A percentile compares a stretch with the other conserved stretches of the same genome.
These are phyloP conservation scores for Euclidia mi DNA, from an alignment of 2,888 invertebrate species.

Conservation along the genomic window DNA sequence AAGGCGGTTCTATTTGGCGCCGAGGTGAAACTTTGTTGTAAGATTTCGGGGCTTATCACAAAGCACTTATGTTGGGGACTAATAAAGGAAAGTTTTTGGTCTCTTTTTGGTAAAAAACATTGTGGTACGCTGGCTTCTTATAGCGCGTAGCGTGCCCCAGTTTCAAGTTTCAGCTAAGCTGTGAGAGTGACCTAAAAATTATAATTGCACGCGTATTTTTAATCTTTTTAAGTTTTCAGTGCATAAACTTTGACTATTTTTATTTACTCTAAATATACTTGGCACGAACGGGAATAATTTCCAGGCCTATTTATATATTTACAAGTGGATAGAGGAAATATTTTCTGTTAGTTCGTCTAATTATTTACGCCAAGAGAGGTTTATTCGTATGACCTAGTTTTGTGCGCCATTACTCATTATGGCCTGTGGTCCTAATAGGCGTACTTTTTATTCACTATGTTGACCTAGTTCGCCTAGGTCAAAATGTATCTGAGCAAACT, in stretches of 20 bases:
- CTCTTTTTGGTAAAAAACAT: constrained; percentile 22
- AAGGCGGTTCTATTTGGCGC: constrained; percentile 40
- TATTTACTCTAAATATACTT: neutral
- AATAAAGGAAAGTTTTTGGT: constrained; percentile 39
- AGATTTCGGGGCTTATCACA: constrained; percentile 53
- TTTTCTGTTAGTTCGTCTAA: no score
- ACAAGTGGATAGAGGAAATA: no score
- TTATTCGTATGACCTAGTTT: no score
- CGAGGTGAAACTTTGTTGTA: constrained; percentile 47
- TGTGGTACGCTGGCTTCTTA: constrained; percentile 20
- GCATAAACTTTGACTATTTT: neutral
- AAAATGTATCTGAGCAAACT: no score
- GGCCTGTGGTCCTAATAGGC: no score
- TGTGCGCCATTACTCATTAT: no score
- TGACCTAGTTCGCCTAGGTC: no score
- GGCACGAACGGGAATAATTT: no score
- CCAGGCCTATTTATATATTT: no score
- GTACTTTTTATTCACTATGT: no score
- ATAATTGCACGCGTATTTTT: constrained; percentile 13
- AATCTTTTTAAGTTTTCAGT: neutral
- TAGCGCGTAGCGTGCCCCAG: constrained; percentile 7
- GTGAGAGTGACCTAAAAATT: constrained; percentile 15
- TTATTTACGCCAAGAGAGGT: no score
- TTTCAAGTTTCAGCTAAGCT: constrained; percentile 12
- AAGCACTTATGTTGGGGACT: constrained; percentile 46